Evolutionary conservation across 64 coral and sea anemone genomes (phyloP).

Genomic region (Actinia tenebrosa): DNA sequence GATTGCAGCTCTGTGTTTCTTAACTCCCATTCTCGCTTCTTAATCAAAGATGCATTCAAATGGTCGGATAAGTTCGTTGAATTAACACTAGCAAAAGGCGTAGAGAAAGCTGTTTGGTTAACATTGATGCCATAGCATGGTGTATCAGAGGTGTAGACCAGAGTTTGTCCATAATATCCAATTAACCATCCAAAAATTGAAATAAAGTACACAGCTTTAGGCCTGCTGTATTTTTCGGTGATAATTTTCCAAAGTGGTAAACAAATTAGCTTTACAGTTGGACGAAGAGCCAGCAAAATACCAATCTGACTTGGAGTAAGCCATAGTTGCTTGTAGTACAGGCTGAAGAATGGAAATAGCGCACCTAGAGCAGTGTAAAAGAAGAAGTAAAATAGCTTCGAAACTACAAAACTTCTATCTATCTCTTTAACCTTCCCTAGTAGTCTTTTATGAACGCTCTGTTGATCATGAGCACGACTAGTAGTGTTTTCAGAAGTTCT

Average conservation of each 20-base stretch:
- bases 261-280: slow-evolving; percentile 83
- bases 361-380: slow-evolving; percentile 84
- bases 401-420: slow-evolving; percentile 67
- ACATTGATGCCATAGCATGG: slow-evolving; percentile 43
- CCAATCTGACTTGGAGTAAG: slow-evolving; percentile 79
- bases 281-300: slow-evolving; percentile 72
- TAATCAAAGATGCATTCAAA: neutral
- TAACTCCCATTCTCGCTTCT: neutral
- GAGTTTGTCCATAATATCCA: slow-evolving; percentile 81
- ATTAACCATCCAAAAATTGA: slow-evolving; percentile 91
- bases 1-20: neutral
- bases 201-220: slow-evolving; percentile 82
- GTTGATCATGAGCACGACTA: neutral
- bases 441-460: slow-evolving; percentile 25
- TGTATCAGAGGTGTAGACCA: slow-evolving; percentile 46
- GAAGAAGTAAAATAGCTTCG: slow-evolving; percentile 85
- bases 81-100: neutral
- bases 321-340: slow-evolving; percentile 93
- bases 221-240: slow-evolving; percentile 75
- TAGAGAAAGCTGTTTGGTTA: neutral
- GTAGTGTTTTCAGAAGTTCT: neutral
- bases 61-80: neutral
- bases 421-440: slow-evolving; percentile 32
- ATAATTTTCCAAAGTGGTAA: slow-evolving; percentile 90
- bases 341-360: slow-evolving; percentile 79